Percentiles rank a stretch among this genome's conserved stretches.
These are phyloP conservation scores for Platyrinchus mystaceus DNA, from an alignment of 2,797 vertebrate species.

Conservation along the genomic window DNA sequence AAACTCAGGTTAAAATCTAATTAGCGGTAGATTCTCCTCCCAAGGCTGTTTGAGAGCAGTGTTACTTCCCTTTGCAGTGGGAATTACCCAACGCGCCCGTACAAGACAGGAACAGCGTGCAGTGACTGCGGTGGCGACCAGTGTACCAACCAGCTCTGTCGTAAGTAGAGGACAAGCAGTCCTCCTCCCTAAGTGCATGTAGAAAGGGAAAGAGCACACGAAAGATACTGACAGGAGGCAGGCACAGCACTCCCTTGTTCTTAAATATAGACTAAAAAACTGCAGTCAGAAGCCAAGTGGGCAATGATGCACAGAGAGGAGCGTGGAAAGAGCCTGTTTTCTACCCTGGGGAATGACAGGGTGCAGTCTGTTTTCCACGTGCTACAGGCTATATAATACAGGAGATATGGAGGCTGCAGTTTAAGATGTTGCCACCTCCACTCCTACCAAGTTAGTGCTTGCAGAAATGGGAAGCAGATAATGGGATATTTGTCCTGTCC, in stretches of 20 bases:
- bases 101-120: constrained; percentile 51
- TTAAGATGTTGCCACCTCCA: background rate
- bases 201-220: background rate
- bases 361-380: background rate
- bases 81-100: constrained; percentile 62
- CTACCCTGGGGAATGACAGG: background rate
- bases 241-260: background rate
- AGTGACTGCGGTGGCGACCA: constrained; percentile 48
- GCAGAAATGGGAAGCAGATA: background rate
- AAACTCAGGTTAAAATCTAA: background rate
- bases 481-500: background rate
- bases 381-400: background rate
- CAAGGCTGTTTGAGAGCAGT: background rate
- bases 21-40: background rate
- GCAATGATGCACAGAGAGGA: background rate
- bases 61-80: constrained; percentile 64
- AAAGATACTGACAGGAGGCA: background rate
- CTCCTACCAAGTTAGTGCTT: background rate
- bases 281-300: background rate
- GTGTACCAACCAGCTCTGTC: constrained; percentile 66
- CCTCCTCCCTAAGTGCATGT: background rate
- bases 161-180: constrained; percentile 66
- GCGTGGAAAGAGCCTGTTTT: background rate
- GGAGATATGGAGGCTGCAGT: background rate
- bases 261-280: background rate